Conservation (phyloP, 2,888 invertebrate species). For the Diloba caeruleocephala region DNA sequence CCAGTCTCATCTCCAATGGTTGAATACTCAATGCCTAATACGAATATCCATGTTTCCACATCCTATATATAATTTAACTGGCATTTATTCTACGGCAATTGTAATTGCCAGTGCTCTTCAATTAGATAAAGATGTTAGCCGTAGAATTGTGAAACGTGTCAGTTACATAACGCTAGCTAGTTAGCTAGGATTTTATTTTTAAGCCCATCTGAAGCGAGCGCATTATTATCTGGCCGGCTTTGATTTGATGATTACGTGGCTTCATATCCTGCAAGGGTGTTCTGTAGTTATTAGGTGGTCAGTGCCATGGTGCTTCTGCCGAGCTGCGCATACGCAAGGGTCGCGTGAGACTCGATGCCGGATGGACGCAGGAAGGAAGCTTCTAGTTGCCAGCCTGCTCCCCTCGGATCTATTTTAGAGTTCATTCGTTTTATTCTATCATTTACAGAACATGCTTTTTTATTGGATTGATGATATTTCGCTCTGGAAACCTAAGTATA, state of each 20-base stretch:
- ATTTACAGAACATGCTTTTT: slow-evolving; percentile 69
- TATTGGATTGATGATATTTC: slow-evolving; percentile 19
- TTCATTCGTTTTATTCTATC: slow-evolving; percentile 79
- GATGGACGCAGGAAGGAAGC: slow-evolving; percentile 88
- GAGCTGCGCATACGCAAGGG: slow-evolving; percentile 61
- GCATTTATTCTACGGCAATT: too few relatives aligned
- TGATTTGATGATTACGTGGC: slow-evolving; percentile 28
- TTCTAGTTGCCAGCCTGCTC: slow-evolving; percentile 85
- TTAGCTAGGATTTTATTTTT: too few relatives aligned
- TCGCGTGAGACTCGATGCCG: slow-evolving; percentile 86
- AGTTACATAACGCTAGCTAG: too few relatives aligned
- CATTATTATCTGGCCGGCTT: too few relatives aligned
- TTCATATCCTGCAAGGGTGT: slow-evolving; percentile 37
- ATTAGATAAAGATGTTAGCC: too few relatives aligned
- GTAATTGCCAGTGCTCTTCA: too few relatives aligned
- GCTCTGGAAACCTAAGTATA: neutral
- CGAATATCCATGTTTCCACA: too few relatives aligned
- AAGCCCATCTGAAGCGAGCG: too few relatives aligned
- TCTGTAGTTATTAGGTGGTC: slow-evolving; percentile 59
- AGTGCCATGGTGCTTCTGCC: slow-evolving; percentile 58
- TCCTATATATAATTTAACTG: too few relatives aligned
- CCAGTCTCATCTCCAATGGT: too few relatives aligned
- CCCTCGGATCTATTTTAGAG: slow-evolving; percentile 88
- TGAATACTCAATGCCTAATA: too few relatives aligned
- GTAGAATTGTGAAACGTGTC: too few relatives aligned